Percentiles rank a stretch among this genome's conserved stretches.
phyloP scores from a whole-genome alignment of 2,113 vertebrate species.

The Sigmodon hispidus region DNA sequence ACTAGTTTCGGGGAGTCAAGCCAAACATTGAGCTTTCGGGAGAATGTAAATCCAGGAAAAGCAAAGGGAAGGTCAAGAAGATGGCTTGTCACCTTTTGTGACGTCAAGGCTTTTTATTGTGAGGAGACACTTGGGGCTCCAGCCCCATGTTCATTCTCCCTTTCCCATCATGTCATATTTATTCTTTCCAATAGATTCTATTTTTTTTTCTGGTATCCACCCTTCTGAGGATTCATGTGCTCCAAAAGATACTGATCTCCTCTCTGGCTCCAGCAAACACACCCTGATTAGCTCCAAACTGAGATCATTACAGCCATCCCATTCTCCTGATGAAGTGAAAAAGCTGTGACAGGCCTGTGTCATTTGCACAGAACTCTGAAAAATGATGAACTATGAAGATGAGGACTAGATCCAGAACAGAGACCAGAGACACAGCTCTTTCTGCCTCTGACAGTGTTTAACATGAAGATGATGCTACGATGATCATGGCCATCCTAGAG shows the following conservation, averaged over 20 bases:
- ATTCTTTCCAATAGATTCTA: background rate
- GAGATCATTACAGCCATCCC: background rate
- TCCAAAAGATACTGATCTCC: background rate
- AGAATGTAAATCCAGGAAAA: background rate
- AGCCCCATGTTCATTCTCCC: background rate
- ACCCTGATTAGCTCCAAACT: background rate
- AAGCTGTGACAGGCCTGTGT: background rate
- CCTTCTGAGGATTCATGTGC: background rate
- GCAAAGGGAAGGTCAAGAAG: background rate
- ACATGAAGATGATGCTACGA: background rate
- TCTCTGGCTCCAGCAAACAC: background rate
- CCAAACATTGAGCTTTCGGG: background rate
- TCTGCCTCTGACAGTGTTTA: background rate
- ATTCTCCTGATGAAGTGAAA: background rate
- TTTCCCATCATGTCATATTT: background rate
- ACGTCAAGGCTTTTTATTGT: background rate
- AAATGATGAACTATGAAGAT: background rate
- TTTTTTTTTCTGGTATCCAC: background rate
- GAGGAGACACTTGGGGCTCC: background rate
- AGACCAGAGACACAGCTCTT: background rate
- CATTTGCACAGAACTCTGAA: background rate
- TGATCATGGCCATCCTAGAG: background rate
- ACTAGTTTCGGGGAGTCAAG: conserved; percentile 6
- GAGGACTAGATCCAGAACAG: background rate
- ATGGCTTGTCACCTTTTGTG: background rate